Base-by-base conservation (phyloP, 2,797 vertebrate species). In the Diglossa cyanea region DNA sequence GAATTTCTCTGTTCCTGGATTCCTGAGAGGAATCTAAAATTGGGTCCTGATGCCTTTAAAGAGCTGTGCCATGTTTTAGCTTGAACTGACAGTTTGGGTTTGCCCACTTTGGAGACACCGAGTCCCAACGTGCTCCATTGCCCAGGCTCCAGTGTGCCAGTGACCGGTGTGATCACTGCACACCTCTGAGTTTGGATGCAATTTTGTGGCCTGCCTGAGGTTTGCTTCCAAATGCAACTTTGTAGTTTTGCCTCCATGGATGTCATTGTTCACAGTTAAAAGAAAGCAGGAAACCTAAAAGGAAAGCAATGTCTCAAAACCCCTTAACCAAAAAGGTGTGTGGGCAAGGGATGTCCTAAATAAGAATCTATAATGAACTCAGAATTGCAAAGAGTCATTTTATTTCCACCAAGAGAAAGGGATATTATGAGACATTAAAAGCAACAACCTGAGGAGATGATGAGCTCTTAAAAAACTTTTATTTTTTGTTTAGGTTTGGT, bases 241-340 rank as follows among this genome's bases (percentile, higher is more conserved):
- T 10, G 15, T 45, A 21, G 16, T 35, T 72, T 81, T 84, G 17
- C 33, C n/a, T 68, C 47, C 4, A 0, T 57, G 26, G 18, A 21
- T 91, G 18, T 31, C 28, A 30, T 66, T 81, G 61, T 45, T 80
- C 53, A 16, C 7, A 61, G 16, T 54, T 88, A 51, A 45, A 61
- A 67, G 26, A 39, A n/a, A 78, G 23, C 39, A 67, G 57, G 30
- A 91, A 80, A 33, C 31, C 58, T 67, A 20, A 65, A 66, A 80
- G 31, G 18, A 83, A 72, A 63, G 19, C 26, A 60, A 1, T 6
- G 3, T 48, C 55, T 78, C 44, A 30, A 74, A 72, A 54, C 9
- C 21, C 45, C 37, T 50, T 37, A 37, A 70, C 12, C 28, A 40
- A 82, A 30, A 63, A 42, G 24, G 15, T 0, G 1, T 0, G 4